Base-by-base conservation (phyloP, 1,140 invertebrate genomes). In the Formica selysi region DNA sequence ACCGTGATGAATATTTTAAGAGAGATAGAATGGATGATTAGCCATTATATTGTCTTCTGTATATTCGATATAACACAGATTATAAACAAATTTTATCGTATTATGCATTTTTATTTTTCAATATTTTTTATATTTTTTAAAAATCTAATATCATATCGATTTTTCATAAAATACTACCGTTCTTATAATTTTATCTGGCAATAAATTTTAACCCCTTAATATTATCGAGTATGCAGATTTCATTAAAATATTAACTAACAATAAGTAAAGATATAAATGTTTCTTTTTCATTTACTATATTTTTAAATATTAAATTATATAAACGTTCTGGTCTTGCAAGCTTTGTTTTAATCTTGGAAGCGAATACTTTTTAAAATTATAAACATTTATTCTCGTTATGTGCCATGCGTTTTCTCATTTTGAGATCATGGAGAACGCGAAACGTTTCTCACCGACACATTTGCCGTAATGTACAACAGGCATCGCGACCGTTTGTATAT, bases 401-500 rank as follows among this genome's bases (percentile, higher is more conserved):
- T 7, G 29, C 51, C 16, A 26, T 59, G 29, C n/a, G 54, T 83
- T 83, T 74, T 83, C 68, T 74, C 54, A 61, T 83, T 74, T 74
- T 38, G 67, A 61, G 57, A 83, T 83, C 68, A 83, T 81, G 54
- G 51, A 44, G 71, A 81, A 81, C 68, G 68, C 54, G 79, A 73
- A 73, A 59, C 67, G 38, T 74, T 83, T 83, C 48, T 51, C 68
- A 44, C 54, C 68, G 79, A 73, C 68, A 83, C 79, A 83, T 83
- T 74, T 61, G 29, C 57, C 32, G 81, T 85, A 70, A 83, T 71
- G 51, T 67, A 57, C 70, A 65, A 67, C 57, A 16, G 54, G 26
- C 81, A 22, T 54, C 65, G 71, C 73, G 59, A 85, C 81, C 73
- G 67, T 87, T 70, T 86, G 57, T 86, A 71, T 65, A 62, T 84